A percentile compares a stretch with the other conserved stretches of the same genome.
Evolutionary conservation across 2,888 invertebrate genomes (phyloP).

Genomic region (Anagyrus pseudococci): DNA sequence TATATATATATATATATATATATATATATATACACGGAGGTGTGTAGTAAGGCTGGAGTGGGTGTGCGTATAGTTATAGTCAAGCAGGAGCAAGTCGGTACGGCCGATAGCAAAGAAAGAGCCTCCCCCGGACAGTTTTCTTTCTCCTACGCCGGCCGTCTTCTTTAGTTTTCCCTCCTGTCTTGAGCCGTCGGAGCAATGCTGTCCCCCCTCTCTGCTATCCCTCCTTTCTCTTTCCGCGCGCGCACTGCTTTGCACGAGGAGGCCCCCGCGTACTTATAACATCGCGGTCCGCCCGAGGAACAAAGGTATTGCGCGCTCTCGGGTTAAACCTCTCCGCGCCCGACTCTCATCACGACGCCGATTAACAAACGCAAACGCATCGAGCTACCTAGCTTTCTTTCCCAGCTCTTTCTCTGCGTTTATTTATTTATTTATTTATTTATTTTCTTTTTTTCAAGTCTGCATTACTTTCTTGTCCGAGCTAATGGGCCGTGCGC

Average conservation of each 20-base stretch:
- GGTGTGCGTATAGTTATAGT: too few relatives aligned
- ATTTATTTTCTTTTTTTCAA: too few relatives aligned
- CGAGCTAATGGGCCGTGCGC: too few relatives aligned
- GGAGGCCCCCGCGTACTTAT: neutral
- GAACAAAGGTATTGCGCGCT: constrained; percentile 14
- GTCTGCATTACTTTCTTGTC: too few relatives aligned
- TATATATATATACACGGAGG: neutral
- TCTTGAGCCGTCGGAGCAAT: neutral
- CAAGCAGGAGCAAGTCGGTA: neutral
- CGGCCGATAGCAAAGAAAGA: neutral
- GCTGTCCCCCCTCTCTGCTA: neutral
- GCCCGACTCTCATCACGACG: too few relatives aligned
- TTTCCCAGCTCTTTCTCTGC: too few relatives aligned
- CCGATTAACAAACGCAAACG: too few relatives aligned
- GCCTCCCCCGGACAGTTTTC: constrained; percentile 5
- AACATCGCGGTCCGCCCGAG: neutral
- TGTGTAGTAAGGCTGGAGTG: too few relatives aligned
- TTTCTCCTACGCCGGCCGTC: neutral
- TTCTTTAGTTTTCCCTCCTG: constrained; percentile 3
- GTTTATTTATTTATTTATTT: too few relatives aligned
- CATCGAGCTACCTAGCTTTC: too few relatives aligned
- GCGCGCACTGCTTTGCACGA: neutral
- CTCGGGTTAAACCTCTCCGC: too few relatives aligned
- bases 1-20: neutral
- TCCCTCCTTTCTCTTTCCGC: neutral